Conservation (phyloP, 1,140 invertebrate species). For the Meloidogyne floridensis region DNA sequence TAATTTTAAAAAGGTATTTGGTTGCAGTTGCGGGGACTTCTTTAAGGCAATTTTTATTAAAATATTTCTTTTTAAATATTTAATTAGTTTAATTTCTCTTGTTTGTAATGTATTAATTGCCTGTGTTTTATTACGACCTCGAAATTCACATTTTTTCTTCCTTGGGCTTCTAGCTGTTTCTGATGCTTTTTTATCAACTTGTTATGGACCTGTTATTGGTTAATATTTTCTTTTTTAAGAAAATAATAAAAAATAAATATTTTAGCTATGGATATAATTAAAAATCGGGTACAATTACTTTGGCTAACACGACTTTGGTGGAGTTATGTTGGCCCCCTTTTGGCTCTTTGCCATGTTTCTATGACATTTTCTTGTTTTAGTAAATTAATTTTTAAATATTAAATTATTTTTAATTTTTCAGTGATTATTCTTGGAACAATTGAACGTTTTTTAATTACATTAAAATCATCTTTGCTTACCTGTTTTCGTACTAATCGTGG, state of each 20-base stretch:
- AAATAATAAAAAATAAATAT: background rate
- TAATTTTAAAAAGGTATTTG: conserved; percentile 39
- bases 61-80: background rate
- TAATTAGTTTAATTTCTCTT: conserved; percentile 42
- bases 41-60: conserved; percentile 21
- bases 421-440: conserved; percentile 57
- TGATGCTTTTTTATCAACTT: conserved; percentile 49
- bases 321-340: conserved; percentile 50
- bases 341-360: conserved; percentile 53
- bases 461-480: conserved; percentile 42
- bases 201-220: conserved; percentile 54
- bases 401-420: background rate
- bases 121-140: conserved; percentile 43
- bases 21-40: conserved; percentile 47
- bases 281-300: conserved; percentile 33
- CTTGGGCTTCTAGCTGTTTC: conserved; percentile 50
- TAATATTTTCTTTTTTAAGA: background rate
- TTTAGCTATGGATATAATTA: conserved; percentile 15
- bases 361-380: conserved; percentile 56
- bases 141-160: conserved; percentile 54
- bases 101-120: conserved; percentile 52
- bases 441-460: conserved; percentile 54
- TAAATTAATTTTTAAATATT: background rate
- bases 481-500: conserved; percentile 51
- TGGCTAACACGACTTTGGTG: conserved; percentile 50